Base-by-base conservation (phyloP, 2,113 vertebrate species). In the Sporophila hypoxantha region DNA sequence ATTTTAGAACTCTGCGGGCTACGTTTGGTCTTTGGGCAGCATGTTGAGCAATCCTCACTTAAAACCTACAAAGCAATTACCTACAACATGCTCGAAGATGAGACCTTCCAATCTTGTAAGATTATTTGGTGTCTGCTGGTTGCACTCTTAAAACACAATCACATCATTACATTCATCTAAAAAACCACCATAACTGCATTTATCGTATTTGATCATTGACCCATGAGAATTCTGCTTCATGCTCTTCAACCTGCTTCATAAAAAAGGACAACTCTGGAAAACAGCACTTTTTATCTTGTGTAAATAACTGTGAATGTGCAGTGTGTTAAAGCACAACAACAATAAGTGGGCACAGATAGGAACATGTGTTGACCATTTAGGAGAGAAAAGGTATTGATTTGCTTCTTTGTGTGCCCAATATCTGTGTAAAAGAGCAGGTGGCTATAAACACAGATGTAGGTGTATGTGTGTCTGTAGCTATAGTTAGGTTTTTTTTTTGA, bases 1-100 rank as follows among this genome's bases (percentile, higher is more conserved):
- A 1, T 95, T 96, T 96, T 94, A 94, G 95, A 93, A 53, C 95
- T 96, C 95, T 83, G 95, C 94, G 5, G 95, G 95, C 89, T 96
- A 37, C 70, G 13, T 89, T 91, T 94, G 91, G 87, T 94, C 91
- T 96, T 94, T 87, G 85, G 82, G 95, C 92, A 76, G 85, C 95
- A 95, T 85, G 92, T 96, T 92, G 95, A 96, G 94, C 95, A 96
- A 95, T 94, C 91, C 82, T 85, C 85, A 87, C 93, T 95, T 95
- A 95, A 95, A 95, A 95, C 94, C 91, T 92, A 69, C 92, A 80
- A 93, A 64, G 91, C 95, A 96, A 95, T 96, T 96, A 96, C 93
- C 88, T 95, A 50, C 85, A 94, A 95, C 91, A 34, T 73, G 76
- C 82, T 96, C 14, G 4, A 93, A 91, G 96, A 96, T 94, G 92